These are phyloP conservation scores for Catharus fuscescens DNA, from an alignment of 2,113 vertebrate species.

Conservation along the genomic window DNA sequence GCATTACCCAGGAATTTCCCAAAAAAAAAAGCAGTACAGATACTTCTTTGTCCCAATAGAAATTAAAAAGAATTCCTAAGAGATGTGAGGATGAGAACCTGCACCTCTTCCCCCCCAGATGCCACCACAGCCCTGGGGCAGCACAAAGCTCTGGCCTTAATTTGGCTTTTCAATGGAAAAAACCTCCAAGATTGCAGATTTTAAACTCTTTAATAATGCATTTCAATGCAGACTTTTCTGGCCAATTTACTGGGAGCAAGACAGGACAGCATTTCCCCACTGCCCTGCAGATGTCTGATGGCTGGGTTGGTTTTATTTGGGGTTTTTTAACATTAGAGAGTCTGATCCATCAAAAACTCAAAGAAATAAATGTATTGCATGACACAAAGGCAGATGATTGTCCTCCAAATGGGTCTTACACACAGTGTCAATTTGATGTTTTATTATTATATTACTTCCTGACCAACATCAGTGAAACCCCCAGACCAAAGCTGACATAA, in stretches of 20 bases:
- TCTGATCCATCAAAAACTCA: neutral
- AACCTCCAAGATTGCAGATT: neutral
- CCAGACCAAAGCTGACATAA: neutral
- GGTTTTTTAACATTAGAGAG: neutral
- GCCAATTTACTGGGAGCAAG: neutral
- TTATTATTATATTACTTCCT: neutral
- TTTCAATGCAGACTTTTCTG: neutral
- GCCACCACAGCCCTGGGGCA: accelerated
- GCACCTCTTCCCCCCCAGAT: neutral
- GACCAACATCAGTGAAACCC: accelerated
- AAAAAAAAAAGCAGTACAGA: neutral
- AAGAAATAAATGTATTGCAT: neutral
- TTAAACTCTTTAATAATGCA: neutral
- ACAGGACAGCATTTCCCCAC: neutral
- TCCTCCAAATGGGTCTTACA: neutral
- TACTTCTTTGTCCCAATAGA: neutral
- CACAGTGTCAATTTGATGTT: neutral
- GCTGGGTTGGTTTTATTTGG: neutral
- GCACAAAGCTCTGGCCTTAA: neutral
- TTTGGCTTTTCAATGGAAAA: neutral
- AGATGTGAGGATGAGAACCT: neutral
- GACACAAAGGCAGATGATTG: neutral
- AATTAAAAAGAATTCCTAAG: neutral
- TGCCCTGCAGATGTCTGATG: neutral
- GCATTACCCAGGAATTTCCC: neutral